phyloP scores from a whole-genome alignment of 2,888 invertebrate genomes.

The Drosophila leonis region DNA sequence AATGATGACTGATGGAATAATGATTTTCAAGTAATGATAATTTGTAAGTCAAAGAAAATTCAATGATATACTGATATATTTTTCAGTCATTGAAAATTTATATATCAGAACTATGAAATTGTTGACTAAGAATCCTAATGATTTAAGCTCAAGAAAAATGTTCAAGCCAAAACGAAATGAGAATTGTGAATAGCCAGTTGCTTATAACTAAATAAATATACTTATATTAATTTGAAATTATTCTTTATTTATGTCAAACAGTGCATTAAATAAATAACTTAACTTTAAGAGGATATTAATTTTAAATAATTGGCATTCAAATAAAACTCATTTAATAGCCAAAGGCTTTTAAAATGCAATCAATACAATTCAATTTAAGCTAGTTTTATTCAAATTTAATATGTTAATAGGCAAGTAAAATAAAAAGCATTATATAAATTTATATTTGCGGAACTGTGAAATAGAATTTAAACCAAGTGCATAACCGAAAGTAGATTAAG shows the following conservation, averaged over 20 bases:
- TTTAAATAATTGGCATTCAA: background rate
- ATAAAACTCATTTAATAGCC: background rate
- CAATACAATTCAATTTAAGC: background rate
- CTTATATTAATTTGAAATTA: background rate
- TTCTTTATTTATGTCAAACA: background rate
- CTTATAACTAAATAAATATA: too few relatives aligned
- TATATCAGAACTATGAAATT: too few relatives aligned
- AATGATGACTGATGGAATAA: background rate
- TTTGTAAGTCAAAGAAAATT: background rate
- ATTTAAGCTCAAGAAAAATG: too few relatives aligned
- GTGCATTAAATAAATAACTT: background rate
- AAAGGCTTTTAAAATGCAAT: background rate
- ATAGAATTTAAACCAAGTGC: background rate
- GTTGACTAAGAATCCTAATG: too few relatives aligned
- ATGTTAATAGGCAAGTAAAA: background rate
- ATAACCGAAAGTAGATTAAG: background rate
- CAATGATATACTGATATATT: constrained; percentile 22
- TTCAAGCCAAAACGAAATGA: too few relatives aligned
- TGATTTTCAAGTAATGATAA: background rate
- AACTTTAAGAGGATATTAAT: background rate
- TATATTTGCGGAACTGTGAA: background rate
- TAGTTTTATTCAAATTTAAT: background rate
- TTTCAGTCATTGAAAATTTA: background rate
- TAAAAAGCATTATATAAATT: background rate
- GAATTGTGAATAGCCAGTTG: too few relatives aligned